Evolutionary conservation across 2,888 invertebrate genomes (phyloP), one percentile per base, ranked within the genome.

Genomic region (Adelognathus sp.): DNA sequence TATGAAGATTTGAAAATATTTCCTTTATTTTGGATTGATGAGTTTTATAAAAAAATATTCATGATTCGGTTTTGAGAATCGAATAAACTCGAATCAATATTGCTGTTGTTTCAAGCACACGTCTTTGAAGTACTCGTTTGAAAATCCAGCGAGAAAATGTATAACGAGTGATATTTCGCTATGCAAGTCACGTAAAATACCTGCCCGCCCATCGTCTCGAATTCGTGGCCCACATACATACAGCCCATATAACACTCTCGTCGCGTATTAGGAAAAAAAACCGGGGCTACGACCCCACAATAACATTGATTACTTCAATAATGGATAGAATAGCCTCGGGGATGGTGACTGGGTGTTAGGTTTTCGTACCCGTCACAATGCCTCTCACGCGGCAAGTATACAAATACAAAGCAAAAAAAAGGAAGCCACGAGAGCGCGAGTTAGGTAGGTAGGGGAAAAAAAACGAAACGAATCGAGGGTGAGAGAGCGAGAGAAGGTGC

Each of bases 231-330:
- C n/a, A 50, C 69, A 75, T 74, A 82, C 86, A 87, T 85, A 87
- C 87, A 86, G 86, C 81, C 85, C 86, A 24, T 36, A n/a, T 36
- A 86, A 88, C 85, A 85, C 85, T 76, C 44, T 66, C 52, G 3
- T 44, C 18, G 29, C 9, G 36, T 46, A 75, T 66, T 74, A 74
- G 64, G 77, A 44, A 52, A 76, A 79, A 72, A n/a, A n/a, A n/a
- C n/a, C 41, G 79, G 76, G 72, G 67, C 67, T 69, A 72, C 72
- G 76, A 69, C 67, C 87, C 88, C 88, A 89, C 89, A 90, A 89
- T 90, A 88, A 87, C 89, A 87, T 88, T 90, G 90, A 91, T 91
- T 90, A 91, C 88, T 89, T 87, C 85, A 91, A 91, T 90, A 90
- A 90, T 89, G 87, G 88, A 85, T 85, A 83, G 89, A 90, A 88